Evolutionary conservation across 2,888 invertebrate genomes (phyloP), one percentile per base, ranked within the genome.

Genomic region (Troides oblongomaculatus): DNA sequence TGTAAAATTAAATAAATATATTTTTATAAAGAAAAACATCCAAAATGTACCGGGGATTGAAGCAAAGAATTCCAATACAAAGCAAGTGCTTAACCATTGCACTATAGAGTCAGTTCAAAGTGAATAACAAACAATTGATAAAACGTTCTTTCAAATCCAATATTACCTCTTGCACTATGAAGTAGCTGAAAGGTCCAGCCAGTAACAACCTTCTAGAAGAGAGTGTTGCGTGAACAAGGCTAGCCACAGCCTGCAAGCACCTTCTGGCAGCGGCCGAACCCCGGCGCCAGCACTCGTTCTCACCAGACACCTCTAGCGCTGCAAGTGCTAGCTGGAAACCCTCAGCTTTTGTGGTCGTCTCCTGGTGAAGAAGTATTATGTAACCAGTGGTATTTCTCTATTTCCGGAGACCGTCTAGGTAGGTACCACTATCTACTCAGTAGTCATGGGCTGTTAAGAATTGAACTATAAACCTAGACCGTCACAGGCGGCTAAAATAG

Each of bases 101-200:
- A 14, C 46, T 14, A 3, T 46, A 14, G 46, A 46, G 12, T 14
- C 46, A 12, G 46, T 2, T 43, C 12, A 12, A 43, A 43, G 43
- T 12, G 1, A 8, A 10, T 43, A 43, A 43, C 12, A 43, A 43
- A 43, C 8, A 43, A 43, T 43, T 43, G 12, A 30, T 4, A 30
- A 30, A 30, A 30, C 5, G 30, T 30, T 30, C 3, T 30, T 30
- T 30, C 4, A 30, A 30, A 57, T 58, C 43, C 46, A 4, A 18
- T 21, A 46, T 25, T 77, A 97, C 97, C 92, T 98, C 97, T 74
- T 96, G 96, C 66, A 99, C 93, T 57, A 97, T 94, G 74, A 97
- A 96, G 84, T 98, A 98, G 61, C 97, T 94, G 86, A 98, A 98
- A 0, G 98, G 97, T 0, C 98, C 98, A 0, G 97, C 96, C 36